Percentiles rank a stretch among this genome's conserved stretches.
Evolutionary conservation across 2,888 invertebrate species (phyloP).

Genomic region (Candidula unifasciata): DNA sequence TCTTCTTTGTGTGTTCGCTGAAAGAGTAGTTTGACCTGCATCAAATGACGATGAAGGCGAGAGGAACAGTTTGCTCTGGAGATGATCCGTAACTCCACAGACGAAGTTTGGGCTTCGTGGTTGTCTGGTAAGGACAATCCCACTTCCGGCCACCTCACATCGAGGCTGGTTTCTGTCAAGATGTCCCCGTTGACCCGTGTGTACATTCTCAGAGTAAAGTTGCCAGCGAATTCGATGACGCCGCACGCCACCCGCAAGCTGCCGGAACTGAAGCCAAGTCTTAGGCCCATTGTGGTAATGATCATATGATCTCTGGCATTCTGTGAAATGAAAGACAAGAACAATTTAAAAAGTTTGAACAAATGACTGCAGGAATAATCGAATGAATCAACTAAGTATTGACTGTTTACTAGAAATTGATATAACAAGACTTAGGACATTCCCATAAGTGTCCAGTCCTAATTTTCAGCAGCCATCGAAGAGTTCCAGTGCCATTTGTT

Average conservation of each 20-base stretch:
- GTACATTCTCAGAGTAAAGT: slow-evolving; percentile 67
- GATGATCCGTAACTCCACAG: slow-evolving; percentile 60
- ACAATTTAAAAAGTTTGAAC: background rate
- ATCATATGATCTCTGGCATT: slow-evolving; percentile 53
- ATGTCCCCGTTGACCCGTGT: slow-evolving; percentile 65
- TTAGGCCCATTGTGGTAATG: slow-evolving; percentile 64
- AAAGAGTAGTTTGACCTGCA: slow-evolving; percentile 55
- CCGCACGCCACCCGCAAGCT: slow-evolving; percentile 68
- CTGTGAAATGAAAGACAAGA: slow-evolving; percentile 21
- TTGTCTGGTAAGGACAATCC: slow-evolving; percentile 60
- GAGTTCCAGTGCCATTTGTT: no score
- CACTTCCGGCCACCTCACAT: slow-evolving; percentile 68
- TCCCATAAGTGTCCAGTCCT: no score
- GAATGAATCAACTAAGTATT: no score
- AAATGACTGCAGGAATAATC: background rate
- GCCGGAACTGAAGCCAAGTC: slow-evolving; percentile 59
- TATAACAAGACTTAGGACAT: no score
- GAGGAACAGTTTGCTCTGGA: slow-evolving; percentile 67
- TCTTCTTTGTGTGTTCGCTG: slow-evolving; percentile 33
- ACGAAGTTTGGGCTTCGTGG: slow-evolving; percentile 64
- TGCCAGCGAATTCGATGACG: slow-evolving; percentile 70
- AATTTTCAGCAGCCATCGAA: no score
- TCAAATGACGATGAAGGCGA: slow-evolving; percentile 60
- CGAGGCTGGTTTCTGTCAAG: slow-evolving; percentile 59
- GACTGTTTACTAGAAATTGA: no score